phyloP scores from a whole-genome alignment of 2,888 invertebrate genomes.

The Patella depressa region DNA sequence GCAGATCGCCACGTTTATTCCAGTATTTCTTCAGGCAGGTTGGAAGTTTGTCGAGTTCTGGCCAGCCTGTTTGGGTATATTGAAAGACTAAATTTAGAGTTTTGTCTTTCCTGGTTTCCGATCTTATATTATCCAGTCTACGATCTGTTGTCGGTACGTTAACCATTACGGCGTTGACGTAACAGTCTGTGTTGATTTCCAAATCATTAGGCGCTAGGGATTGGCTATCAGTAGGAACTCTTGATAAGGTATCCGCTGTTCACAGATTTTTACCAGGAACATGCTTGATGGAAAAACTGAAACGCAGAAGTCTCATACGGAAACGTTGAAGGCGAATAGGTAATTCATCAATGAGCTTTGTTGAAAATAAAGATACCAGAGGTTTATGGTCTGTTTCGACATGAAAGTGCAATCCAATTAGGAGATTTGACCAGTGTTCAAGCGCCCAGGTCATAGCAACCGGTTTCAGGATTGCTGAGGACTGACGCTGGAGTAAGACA shows the following conservation, averaged over 20 bases:
- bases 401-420: neutral
- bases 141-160: neutral
- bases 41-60: neutral
- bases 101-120: neutral
- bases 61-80: neutral
- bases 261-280: constrained; percentile 26
- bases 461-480: constrained; percentile 33
- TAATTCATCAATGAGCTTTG: constrained; percentile 20
- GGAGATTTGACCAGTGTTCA: constrained; percentile 5
- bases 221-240: neutral
- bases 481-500: neutral
- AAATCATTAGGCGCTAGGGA: neutral
- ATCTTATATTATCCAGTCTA: neutral
- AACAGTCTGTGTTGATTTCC: neutral
- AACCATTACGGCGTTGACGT: no score
- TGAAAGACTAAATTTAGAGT: neutral
- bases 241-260: constrained; percentile 21
- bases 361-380: constrained; percentile 20
- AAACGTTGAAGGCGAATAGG: constrained; percentile 28
- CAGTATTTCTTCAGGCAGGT: neutral
- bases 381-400: constrained; percentile 31
- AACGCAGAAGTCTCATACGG: constrained; percentile 22
- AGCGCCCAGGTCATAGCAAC: neutral
- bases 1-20: neutral
- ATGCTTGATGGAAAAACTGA: constrained; percentile 5